Evolutionary conservation across 2,113 vertebrate species (phyloP).

Genomic region (Sclerurus mexicanus): DNA sequence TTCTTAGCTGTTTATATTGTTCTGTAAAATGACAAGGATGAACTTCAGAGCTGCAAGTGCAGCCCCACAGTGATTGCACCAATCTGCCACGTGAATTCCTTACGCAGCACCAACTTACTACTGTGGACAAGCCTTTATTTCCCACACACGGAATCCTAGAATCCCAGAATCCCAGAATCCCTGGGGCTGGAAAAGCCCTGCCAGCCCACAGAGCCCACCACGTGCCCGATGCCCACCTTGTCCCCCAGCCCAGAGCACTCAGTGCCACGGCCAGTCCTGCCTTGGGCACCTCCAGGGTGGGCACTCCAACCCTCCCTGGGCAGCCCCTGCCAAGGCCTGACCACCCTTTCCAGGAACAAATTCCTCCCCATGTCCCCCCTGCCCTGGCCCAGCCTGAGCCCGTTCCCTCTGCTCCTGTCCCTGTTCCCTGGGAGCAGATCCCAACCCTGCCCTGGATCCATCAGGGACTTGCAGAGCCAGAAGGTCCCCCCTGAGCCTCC

Average conservation of each 20-base stretch:
- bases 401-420: background rate
- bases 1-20: background rate
- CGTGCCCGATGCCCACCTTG: background rate
- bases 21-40: background rate
- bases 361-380: background rate
- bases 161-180: background rate
- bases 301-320: background rate
- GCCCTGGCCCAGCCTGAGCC: background rate
- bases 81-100: background rate
- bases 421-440: background rate
- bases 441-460: background rate
- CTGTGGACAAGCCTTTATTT: background rate
- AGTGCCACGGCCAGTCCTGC: background rate
- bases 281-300: background rate
- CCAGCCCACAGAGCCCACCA: background rate
- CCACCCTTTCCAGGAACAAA: background rate
- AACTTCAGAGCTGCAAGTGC: background rate
- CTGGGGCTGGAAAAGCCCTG: background rate
- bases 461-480: background rate
- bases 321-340: background rate
- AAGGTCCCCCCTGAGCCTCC: background rate
- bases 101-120: fast-evolving
- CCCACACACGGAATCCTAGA: fast-evolving
- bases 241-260: background rate
- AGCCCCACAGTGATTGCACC: fast-evolving